Percentiles rank a stretch among this genome's conserved stretches.
phyloP scores from a whole-genome alignment of 2,113 vertebrate species.

The Mungos mungo region DNA sequence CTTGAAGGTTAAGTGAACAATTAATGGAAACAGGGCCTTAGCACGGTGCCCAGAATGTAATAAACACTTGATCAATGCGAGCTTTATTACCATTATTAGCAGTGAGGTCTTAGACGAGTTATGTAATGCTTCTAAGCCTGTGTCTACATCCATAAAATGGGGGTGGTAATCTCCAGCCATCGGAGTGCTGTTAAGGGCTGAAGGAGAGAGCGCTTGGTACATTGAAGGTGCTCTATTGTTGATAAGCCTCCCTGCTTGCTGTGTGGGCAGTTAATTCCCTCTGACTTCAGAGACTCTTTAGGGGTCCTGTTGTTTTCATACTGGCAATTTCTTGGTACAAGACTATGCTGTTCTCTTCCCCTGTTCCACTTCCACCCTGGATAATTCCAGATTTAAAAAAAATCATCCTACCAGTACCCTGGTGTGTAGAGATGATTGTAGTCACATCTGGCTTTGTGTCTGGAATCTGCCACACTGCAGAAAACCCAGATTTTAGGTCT shows the following conservation, averaged over 20 bases:
- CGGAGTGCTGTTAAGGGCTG: not conserved
- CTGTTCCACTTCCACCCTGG: slow-evolving; percentile 1
- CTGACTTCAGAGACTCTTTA: slow-evolving; percentile 9
- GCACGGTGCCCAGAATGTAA: not conserved
- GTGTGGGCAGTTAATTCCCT: not conserved
- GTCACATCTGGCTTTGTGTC: slow-evolving; percentile 65
- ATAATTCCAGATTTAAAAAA: slow-evolving; percentile 48
- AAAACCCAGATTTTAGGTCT: slow-evolving; percentile 30
- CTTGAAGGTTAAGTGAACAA: not conserved
- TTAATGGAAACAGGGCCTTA: not conserved
- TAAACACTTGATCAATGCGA: not conserved
- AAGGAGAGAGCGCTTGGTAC: not conserved
- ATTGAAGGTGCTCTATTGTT: not conserved
- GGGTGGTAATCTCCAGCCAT: not conserved
- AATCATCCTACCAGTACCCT: not conserved
- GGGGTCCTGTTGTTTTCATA: not conserved
- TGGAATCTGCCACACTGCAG: slow-evolving; percentile 53
- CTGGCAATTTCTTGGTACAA: not conserved
- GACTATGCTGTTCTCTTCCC: not conserved
- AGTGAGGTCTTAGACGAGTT: not conserved
- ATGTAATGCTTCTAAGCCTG: not conserved
- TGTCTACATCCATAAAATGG: slow-evolving; percentile 4
- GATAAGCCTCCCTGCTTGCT: not conserved
- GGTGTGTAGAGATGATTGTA: slow-evolving; percentile 55
- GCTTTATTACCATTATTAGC: not conserved